Percentiles rank a stretch among this genome's conserved stretches.
Evolutionary conservation across 2,113 vertebrate species (phyloP).

Genomic region (Ochotona curzoniae): DNA sequence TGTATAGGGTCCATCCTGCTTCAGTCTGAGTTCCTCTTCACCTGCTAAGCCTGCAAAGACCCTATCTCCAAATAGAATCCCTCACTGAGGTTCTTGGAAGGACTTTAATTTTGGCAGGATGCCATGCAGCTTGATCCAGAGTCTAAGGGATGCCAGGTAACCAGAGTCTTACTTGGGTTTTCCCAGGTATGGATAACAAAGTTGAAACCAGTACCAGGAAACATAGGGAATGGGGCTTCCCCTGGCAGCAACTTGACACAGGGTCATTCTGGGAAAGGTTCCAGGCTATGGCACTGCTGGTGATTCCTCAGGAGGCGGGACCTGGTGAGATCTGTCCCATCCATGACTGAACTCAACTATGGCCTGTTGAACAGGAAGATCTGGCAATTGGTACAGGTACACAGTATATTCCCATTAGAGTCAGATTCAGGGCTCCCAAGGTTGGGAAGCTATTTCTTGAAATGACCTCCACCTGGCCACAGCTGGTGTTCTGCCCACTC

Average conservation of each 20-base stretch:
- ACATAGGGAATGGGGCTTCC: not conserved
- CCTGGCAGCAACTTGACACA: not conserved
- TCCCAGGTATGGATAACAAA: not conserved
- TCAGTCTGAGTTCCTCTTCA: too few species aligned
- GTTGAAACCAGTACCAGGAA: rapidly evolving
- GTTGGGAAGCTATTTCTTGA: not conserved
- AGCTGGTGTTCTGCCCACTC: not conserved
- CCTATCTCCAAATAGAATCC: not conserved
- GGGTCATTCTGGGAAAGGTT: not conserved
- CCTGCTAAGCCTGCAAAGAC: not conserved
- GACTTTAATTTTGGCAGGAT: not conserved
- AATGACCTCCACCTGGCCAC: not conserved
- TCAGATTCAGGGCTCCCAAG: not conserved
- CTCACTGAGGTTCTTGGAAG: not conserved
- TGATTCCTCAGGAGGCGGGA: not conserved
- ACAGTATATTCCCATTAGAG: not conserved
- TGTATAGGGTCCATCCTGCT: not conserved
- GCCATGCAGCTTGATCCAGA: not conserved
- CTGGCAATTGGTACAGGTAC: not conserved
- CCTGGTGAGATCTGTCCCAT: not conserved
- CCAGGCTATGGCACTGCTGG: not conserved
- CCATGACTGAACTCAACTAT: rapidly evolving
- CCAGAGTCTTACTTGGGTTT: not conserved
- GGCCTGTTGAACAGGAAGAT: not conserved
- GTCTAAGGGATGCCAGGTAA: not conserved